Percentiles rank a stretch among this genome's conserved stretches.
Evolutionary conservation across 2,797 vertebrate species (phyloP).

Genomic region (Enteromius argenteus): DNA sequence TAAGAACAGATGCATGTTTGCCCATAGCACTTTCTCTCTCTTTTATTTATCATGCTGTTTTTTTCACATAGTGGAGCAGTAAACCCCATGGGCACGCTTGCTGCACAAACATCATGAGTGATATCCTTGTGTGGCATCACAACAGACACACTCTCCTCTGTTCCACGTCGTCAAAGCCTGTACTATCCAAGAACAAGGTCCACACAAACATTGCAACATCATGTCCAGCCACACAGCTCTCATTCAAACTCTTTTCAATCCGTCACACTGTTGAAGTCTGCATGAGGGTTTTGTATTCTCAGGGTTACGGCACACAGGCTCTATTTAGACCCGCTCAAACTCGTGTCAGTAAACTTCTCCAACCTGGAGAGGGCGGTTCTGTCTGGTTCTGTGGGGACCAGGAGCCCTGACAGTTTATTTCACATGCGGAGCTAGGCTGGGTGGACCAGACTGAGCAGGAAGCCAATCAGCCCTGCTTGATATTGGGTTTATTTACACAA

Average conservation of each 20-base stretch:
- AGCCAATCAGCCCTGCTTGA: slow-evolving; percentile 48
- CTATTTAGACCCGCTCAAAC: slow-evolving; percentile 35
- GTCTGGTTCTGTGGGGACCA: slow-evolving; percentile 23
- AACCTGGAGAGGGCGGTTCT: slow-evolving; percentile 3
- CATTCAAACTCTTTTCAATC: slow-evolving; percentile 38
- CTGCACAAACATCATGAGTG: slow-evolving; percentile 15
- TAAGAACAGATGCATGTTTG: background rate
- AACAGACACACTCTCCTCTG: slow-evolving; percentile 26
- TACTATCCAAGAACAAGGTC: slow-evolving; percentile 21
- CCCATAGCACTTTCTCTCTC: background rate
- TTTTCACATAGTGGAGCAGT: background rate
- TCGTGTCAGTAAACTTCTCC: slow-evolving; percentile 22
- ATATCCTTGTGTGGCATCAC: slow-evolving; percentile 27
- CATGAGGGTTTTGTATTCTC: slow-evolving; percentile 45
- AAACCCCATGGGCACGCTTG: background rate
- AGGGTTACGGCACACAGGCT: slow-evolving; percentile 28
- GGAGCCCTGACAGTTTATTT: slow-evolving; percentile 49
- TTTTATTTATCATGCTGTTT: background rate
- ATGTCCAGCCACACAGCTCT: background rate
- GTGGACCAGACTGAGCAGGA: slow-evolving; percentile 48
- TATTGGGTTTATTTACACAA: slow-evolving; percentile 62
- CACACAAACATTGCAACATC: slow-evolving; percentile 42
- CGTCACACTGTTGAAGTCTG: slow-evolving; percentile 38
- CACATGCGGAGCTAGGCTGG: slow-evolving; percentile 43
- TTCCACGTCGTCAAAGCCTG: slow-evolving; percentile 6